A percentile compares a stretch with the other conserved stretches of the same genome.
Conservation (phyloP, 2,888 invertebrate species). For the Ennomos fuscantarius region DNA sequence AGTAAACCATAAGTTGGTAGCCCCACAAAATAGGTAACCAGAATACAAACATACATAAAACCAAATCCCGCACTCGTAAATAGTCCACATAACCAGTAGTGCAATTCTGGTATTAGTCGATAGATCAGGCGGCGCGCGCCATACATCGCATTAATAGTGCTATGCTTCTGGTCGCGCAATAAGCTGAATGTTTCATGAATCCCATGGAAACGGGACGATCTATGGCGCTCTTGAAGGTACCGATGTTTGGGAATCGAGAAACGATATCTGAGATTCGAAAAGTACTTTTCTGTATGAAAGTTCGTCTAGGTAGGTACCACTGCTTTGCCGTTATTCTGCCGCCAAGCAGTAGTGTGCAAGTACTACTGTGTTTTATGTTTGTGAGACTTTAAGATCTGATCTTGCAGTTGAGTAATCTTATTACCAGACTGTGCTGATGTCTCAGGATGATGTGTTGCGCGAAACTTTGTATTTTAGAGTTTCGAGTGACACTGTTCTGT, state of each 20-base stretch:
- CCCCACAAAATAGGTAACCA: too few relatives aligned
- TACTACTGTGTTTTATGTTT: too few relatives aligned
- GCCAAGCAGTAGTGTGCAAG: too few relatives aligned
- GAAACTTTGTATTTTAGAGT: too few relatives aligned
- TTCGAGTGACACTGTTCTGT: too few relatives aligned
- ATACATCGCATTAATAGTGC: slow-evolving; percentile 72
- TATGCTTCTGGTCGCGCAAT: slow-evolving; percentile 62
- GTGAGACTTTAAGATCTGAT: too few relatives aligned
- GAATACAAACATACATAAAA: slow-evolving; percentile 14
- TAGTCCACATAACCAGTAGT: slow-evolving; percentile 9
- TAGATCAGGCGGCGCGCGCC: slow-evolving; percentile 65
- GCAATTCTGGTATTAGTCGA: slow-evolving; percentile 74
- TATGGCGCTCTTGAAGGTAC: slow-evolving; percentile 42
- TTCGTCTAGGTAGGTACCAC: too few relatives aligned
- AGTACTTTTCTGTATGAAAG: not conserved
- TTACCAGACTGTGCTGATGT: too few relatives aligned
- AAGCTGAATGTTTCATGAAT: slow-evolving; percentile 75
- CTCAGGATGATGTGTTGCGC: too few relatives aligned
- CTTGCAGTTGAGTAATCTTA: too few relatives aligned
- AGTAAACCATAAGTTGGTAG: too few relatives aligned
- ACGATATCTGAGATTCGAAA: slow-evolving; percentile 23
- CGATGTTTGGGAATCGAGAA: slow-evolving; percentile 33
- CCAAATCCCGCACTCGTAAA: slow-evolving; percentile 17
- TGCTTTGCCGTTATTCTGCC: too few relatives aligned
- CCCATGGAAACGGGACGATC: slow-evolving; percentile 56